Evolutionary conservation across 2,888 invertebrate species (phyloP), one percentile per base, ranked within the genome.

Genomic region (Physocephala rufipes): DNA sequence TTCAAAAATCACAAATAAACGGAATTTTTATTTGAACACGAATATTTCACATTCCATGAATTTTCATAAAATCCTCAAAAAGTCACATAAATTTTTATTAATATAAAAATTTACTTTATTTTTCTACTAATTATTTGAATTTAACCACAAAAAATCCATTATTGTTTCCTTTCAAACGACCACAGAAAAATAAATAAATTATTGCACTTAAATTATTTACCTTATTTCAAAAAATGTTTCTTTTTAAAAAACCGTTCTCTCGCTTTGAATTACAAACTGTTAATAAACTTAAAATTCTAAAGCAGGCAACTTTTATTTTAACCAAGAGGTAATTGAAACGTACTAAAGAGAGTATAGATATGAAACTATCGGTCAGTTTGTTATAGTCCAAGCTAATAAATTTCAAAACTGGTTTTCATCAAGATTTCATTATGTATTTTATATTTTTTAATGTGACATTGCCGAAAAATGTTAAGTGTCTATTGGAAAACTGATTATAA

Each of bases 281-380:
- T 76, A 81, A 78, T 81, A 76, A 81, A 73, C 80, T 77, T 71
- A 76, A 79, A 79, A 80, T 81, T 81, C 81, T 81, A 75, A 75
- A 72, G 59, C 74, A 70, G 70, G 73, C 70, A 63, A 73, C 71
- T 73, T 69, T 68, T 79, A 76, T 81, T 81, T 81, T 65, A 68
- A 71, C 66, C 43, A 30, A 24, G 49, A 59, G 67, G 74, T 71
- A 71, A 67, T 72, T 72, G 72, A 63, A n/a, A 9, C 36, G 62
- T 47, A 67, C 71, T 59, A n/a, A 67, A 75, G 71, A 68, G 67
- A 71, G 65, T 28, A 28, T 21, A 62, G 21, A 65, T 53, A 55
- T 59, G 58, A 16, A 24, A 70, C 67, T 63, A 68, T 64, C 72
- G 78, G 74, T 79, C 77, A 73, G 15, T 71, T 64, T 55, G 26